A percentile compares a stretch with the other conserved stretches of the same genome.
Evolutionary conservation across 2,113 vertebrate genomes (phyloP).

Genomic region (Nycticryphes semicollaris): DNA sequence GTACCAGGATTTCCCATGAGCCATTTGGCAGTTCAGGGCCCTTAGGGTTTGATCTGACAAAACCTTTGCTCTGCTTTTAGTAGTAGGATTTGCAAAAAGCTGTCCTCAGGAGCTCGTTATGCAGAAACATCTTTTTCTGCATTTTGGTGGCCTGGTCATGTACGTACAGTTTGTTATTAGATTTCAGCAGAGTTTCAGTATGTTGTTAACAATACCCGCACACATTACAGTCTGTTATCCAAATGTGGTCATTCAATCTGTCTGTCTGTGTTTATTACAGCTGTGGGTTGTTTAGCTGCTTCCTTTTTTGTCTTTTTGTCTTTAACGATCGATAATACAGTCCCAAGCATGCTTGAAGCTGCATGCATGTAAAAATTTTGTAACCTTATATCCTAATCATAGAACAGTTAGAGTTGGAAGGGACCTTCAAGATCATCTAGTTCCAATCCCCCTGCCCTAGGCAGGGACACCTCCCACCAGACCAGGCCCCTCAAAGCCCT

Average conservation of each 20-base stretch:
- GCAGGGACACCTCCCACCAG: too few species aligned
- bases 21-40: not conserved
- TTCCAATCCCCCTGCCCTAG: too few species aligned
- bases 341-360: not conserved
- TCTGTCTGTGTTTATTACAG: not conserved
- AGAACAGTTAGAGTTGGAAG: too few species aligned
- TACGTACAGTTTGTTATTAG: accelerated
- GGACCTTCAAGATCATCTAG: too few species aligned
- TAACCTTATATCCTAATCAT: not conserved
- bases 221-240: accelerated
- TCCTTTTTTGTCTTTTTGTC: not conserved
- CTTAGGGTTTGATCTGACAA: not conserved
- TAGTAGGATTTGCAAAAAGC: not conserved
- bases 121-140: not conserved
- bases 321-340: not conserved
- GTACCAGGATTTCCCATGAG: not conserved
- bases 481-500: too few species aligned
- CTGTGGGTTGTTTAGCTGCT: not conserved
- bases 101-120: not conserved
- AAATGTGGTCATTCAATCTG: not conserved
- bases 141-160: not conserved
- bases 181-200: not conserved
- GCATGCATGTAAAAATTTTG: not conserved
- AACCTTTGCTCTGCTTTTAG: not conserved
- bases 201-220: not conserved